A percentile compares a stretch with the other conserved stretches of the same genome.
Evolutionary conservation across 2,113 vertebrate species (phyloP).

Genomic region (Clarias batrachus): DNA sequence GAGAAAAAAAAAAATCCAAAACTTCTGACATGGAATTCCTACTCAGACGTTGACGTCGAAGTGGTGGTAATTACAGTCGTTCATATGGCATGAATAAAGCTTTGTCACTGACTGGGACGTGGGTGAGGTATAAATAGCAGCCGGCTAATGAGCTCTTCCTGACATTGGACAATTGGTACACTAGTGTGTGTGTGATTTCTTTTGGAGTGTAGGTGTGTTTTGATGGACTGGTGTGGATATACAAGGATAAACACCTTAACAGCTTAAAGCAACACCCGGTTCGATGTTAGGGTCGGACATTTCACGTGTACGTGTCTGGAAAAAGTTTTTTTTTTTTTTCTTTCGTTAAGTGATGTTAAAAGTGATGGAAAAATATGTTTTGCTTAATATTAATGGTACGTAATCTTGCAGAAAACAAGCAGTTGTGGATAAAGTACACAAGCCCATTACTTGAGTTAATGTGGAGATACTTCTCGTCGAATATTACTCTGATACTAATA

Average conservation of each 20-base stretch:
- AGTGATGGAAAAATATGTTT: not conserved
- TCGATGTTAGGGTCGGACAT: not conserved
- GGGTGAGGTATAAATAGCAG: slow-evolving; percentile 9
- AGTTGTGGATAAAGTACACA: too few species aligned
- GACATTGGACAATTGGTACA: slow-evolving; percentile 9
- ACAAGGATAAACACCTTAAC: not conserved
- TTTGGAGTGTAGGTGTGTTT: not conserved
- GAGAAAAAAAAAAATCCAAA: not conserved
- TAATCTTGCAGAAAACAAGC: too few species aligned
- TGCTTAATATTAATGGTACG: too few species aligned
- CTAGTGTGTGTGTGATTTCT: not conserved
- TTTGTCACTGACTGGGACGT: not conserved
- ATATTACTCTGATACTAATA: too few species aligned
- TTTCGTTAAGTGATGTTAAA: not conserved
- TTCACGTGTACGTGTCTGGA: not conserved
- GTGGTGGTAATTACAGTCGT: not conserved
- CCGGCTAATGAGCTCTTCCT: slow-evolving; percentile 9
- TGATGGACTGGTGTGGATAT: not conserved
- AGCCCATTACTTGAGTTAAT: too few species aligned
- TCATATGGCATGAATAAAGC: slow-evolving; percentile 1
- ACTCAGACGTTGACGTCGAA: not conserved
- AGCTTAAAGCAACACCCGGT: not conserved
- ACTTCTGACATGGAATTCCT: not conserved
- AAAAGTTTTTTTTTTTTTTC: not conserved
- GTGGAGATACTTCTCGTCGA: too few species aligned